These are phyloP conservation scores for Microtus pennsylvanicus DNA, from an alignment of 2,113 vertebrate species.

Conservation along the genomic window DNA sequence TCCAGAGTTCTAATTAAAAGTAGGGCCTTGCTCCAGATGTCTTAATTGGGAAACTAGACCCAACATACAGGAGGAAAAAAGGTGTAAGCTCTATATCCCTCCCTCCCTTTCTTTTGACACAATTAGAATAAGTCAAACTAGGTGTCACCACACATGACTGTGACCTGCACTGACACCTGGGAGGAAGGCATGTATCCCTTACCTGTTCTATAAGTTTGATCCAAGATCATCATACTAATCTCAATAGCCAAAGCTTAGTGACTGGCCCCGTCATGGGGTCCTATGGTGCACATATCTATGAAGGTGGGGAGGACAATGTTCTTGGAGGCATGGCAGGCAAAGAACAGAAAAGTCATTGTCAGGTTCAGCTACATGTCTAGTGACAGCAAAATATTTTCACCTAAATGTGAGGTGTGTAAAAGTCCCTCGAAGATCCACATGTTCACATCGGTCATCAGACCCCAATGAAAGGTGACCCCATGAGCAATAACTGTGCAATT, in stretches of 20 bases:
- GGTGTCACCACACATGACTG: not conserved
- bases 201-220: not conserved
- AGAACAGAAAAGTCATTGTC: not conserved
- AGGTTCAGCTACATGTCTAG: not conserved
- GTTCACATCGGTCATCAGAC: not conserved
- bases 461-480: not conserved
- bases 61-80: not conserved
- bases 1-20: slow-evolving; percentile 41
- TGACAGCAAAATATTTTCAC: not conserved
- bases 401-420: not conserved
- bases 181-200: not conserved
- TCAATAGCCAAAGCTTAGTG: not conserved
- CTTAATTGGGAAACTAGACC: not conserved
- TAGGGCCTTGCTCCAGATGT: not conserved
- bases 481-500: not conserved
- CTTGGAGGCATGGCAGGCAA: not conserved
- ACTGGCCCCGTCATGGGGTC: not conserved
- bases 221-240: not conserved
- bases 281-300: not conserved
- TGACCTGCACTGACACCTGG: not conserved
- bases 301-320: not conserved
- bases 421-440: not conserved
- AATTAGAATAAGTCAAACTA: not conserved
- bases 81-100: not conserved
- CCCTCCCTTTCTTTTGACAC: not conserved